Conservation (phyloP, 2,113 vertebrate species). For the Hippocampus guttulatus region DNA sequence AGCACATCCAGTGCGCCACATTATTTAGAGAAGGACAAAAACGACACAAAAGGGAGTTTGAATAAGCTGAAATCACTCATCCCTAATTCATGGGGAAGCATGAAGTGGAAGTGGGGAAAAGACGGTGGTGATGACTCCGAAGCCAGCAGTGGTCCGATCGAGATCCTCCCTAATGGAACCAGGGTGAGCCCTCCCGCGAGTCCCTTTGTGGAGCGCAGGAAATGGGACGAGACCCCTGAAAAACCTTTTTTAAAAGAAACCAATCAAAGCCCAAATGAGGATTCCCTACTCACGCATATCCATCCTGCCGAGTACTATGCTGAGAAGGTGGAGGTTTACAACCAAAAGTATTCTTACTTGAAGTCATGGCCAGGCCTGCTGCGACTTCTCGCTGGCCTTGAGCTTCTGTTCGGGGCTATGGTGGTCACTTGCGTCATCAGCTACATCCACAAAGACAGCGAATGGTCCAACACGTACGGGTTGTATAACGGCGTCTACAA, state of each 20-base stretch:
- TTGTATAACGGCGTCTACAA: conserved; percentile 44
- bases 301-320: conserved; percentile 67
- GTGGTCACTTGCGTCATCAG: conserved; percentile 72
- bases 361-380: conserved; percentile 73
- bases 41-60: conserved; percentile 19
- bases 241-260: conserved; percentile 39
- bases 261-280: conserved; percentile 34
- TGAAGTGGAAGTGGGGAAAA: conserved; percentile 29
- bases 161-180: conserved; percentile 56
- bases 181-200: conserved; percentile 64
- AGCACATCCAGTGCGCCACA: conserved; percentile 31
- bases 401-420: conserved; percentile 76
- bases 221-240: conserved; percentile 19
- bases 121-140: conserved; percentile 29
- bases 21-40: conserved; percentile 9
- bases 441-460: conserved; percentile 75
- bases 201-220: conserved; percentile 49
- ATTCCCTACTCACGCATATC: conserved; percentile 60
- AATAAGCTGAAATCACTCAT: conserved; percentile 52
- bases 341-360: conserved; percentile 66
- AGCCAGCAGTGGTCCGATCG: conserved; percentile 19
- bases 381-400: conserved; percentile 62
- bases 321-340: conserved; percentile 66
- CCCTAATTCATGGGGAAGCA: conserved; percentile 54
- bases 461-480: conserved; percentile 70